Evolutionary conservation across 2,888 invertebrate species (phyloP).

Genomic region (Tetranychus piercei): DNA sequence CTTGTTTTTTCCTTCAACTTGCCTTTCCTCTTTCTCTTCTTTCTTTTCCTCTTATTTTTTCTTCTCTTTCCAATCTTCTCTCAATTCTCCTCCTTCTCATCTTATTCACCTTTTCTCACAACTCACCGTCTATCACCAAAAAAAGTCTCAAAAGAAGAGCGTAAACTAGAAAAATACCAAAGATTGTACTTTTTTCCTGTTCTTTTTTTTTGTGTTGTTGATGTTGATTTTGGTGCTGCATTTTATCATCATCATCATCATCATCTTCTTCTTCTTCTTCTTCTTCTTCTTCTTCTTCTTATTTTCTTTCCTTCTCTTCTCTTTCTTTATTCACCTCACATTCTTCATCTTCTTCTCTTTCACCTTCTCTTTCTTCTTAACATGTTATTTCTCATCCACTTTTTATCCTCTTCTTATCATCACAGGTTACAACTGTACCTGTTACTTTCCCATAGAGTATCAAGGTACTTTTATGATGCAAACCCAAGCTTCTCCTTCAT

Average conservation of each 20-base stretch:
- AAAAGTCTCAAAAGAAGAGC: neutral
- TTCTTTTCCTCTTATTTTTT: neutral
- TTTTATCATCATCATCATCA: neutral
- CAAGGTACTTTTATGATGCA: slow-evolving; percentile 48
- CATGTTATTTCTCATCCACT: neutral
- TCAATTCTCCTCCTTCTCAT: neutral
- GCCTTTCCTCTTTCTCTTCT: neutral
- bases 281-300: neutral
- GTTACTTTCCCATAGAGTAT: slow-evolving; percentile 46
- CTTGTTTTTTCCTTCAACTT: neutral
- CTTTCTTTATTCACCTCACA: neutral
- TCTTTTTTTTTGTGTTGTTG: neutral
- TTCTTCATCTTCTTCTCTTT: neutral
- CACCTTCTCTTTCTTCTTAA: neutral
- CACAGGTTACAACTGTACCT: slow-evolving; percentile 28
- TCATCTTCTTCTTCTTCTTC: neutral
- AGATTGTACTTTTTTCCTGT: neutral
- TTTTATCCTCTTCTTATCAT: neutral
- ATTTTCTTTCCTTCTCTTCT: neutral
- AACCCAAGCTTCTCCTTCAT: slow-evolving; percentile 26
- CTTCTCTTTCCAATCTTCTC: neutral
- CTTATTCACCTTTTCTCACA: neutral
- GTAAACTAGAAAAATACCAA: neutral
- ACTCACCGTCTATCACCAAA: neutral
- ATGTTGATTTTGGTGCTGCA: too few species aligned